These are phyloP conservation scores for Rotaria socialis DNA, from an alignment of 2,888 invertebrate genomes.

Conservation along the genomic window DNA sequence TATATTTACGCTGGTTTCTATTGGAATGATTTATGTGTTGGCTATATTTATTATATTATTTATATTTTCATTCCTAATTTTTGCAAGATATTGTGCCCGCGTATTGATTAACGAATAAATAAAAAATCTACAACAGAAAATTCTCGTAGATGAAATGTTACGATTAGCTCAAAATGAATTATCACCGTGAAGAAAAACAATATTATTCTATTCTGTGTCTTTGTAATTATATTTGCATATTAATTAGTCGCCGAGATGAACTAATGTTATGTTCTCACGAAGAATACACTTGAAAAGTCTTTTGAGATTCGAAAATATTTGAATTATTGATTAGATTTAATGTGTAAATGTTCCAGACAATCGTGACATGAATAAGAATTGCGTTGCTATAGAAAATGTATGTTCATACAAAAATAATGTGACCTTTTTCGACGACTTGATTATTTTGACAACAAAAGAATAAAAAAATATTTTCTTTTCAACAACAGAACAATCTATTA, in stretches of 20 bases:
- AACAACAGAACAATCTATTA: neutral
- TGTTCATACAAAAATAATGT: neutral
- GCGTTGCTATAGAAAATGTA: neutral
- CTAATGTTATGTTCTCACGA: neutral
- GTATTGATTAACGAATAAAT: neutral
- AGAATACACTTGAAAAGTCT: neutral
- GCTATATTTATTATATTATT: conserved; percentile 19
- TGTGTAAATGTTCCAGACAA: neutral
- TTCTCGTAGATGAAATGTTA: neutral
- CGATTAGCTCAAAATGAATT: too few species aligned
- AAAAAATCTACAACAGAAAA: neutral
- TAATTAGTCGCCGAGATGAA: neutral
- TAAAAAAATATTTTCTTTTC: neutral
- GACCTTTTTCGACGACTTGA: neutral
- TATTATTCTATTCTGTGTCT: neutral
- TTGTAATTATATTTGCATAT: neutral
- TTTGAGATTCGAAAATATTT: neutral
- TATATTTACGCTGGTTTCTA: conserved; percentile 18
- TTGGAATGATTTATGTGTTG: conserved; percentile 1
- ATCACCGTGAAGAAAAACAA: too few species aligned
- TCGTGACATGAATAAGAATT: neutral
- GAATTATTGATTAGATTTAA: neutral
- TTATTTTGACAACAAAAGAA: neutral
- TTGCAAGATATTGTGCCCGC: conserved; percentile 32
- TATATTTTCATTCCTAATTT: neutral